Evolutionary conservation across 1,140 invertebrate genomes (phyloP), one percentile per base, ranked within the genome.

Genomic region (Cydia splendana): DNA sequence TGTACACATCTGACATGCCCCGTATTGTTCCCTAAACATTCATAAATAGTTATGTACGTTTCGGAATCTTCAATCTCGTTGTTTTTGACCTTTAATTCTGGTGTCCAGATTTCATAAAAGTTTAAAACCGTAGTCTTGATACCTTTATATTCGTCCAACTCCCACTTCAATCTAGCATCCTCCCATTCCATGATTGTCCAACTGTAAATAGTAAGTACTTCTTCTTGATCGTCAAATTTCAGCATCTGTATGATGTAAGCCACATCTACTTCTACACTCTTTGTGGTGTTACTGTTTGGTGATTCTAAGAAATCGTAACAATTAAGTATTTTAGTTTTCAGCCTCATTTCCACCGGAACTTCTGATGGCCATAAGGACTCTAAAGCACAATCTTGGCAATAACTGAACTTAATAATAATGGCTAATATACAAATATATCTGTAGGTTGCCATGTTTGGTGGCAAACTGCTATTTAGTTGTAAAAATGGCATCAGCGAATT

Each of bases 181-280:
- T 24, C 57, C 57, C 57, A 62, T 62, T 62, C 7, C 18, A 62
- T 20, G 20, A 62, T 24, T 1, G 0, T 62, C 57, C 57, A 62
- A 24, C 18, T 24, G 57, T 62, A 62, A 24, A 62, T 62, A 62
- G 57, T 62, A 12, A 62, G 57, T 62, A 24, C 57, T 62, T 62
- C 57, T 62, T 62, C 57, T 24, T 62, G 57, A n/a, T 12, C 9
- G n/a, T 24, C 57, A 62, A 62, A 62, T 24, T 24, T 4, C 6
- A 62, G 7, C 20, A 20, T 62, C 20, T 62, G 57, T n/a, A 62
- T 62, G 0, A 62, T 24, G n/a, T 62, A 62, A 24, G 20, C 9
- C n/a, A 62, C 20, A 24, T 10, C 9, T 62, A 62, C 57, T 12
- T 62, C 57, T 1, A 62, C 57, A 9, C 57, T 7, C 0, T 62